Base-by-base conservation (phyloP, 1,140 invertebrate species). In the Drosophila rufa region DNA sequence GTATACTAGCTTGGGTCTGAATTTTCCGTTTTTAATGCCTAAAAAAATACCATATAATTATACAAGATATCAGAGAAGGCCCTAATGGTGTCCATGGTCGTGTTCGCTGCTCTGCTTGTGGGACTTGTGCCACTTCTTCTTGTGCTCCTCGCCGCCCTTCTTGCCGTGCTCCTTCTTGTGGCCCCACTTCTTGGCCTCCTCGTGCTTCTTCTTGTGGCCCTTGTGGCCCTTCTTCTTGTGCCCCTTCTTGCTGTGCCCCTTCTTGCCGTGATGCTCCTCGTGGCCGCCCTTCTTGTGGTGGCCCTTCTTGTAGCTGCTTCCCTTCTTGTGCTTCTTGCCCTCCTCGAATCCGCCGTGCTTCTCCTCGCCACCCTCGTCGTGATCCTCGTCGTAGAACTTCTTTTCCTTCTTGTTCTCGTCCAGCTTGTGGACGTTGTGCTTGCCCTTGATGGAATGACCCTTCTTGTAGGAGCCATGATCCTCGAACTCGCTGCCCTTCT, bases 391-490 rank as follows among this genome's bases (percentile, higher is more conserved):
- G 86, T 97, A 97, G 93, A 96, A 97, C 79, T 97, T 96, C 86
- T 97, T 96, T 78, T 97, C 96, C 92, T 96, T 97, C 76, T 97
- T 96, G 82, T 95, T 96, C 92, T 97, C 96, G 82, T 97, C 96
- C 17, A 93, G 70, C 86, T 96, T 97, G 90, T 97, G 96, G 8
- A 96, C 95, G 80, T 96, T 96, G 87, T 97, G 95, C 79, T 97
- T 96, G 84, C 96, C 97, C 0, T 96, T 96, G 51, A 95, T 96
- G 2, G 96, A 96, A 92, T 97, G 96, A 0, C 96, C 96, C 64
- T 97, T 97, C 82, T 96, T 97, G 86, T 97, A 95, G 53, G 95
- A 71, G 92, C 94, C 93, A 46, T 94, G 94, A 85, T 95, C 94
- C 78, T 94, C 94, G 57, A 94, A 95, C 77, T 94, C 94, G 65